A percentile compares a stretch with the other conserved stretches of the same genome.
These are phyloP conservation scores for Eciton burchellii DNA, from an alignment of 1,140 invertebrate species.

Conservation along the genomic window DNA sequence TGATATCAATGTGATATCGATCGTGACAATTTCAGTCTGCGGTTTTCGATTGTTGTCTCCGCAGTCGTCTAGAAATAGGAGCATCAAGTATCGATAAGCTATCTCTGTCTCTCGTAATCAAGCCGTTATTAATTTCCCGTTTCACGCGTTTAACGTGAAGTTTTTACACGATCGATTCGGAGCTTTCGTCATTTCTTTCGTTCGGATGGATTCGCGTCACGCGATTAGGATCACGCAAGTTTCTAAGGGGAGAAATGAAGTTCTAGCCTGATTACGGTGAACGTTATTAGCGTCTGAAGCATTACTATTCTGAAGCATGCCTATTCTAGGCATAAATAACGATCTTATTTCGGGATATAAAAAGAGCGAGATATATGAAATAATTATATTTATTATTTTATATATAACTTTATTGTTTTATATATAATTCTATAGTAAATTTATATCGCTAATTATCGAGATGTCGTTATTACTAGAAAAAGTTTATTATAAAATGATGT, in stretches of 20 bases:
- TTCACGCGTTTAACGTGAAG: neutral
- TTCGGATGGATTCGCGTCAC: conserved; percentile 9
- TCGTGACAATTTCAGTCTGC: conserved; percentile 40
- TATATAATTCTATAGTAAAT: conserved; percentile 50
- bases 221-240: conserved; percentile 4
- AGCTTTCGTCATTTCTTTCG: neutral
- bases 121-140: neutral
- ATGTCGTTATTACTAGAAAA: conserved; percentile 42
- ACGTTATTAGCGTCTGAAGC: neutral
- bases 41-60: conserved; percentile 36
- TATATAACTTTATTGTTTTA: conserved; percentile 34
- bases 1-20: conserved; percentile 43
- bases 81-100: conserved; percentile 39
- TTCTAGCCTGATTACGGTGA: conserved; percentile 5
- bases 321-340: neutral
- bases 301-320: too few species aligned
- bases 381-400: conserved; percentile 51
- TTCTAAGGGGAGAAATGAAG: conserved; percentile 7
- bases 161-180: conserved; percentile 13
- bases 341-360: conserved; percentile 20
- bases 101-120: conserved; percentile 7
- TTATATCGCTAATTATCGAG: conserved; percentile 41
- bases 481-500: conserved; percentile 50
- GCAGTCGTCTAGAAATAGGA: conserved; percentile 50
- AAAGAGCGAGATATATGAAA: conserved; percentile 4